Evolutionary conservation across 2,113 vertebrate genomes (phyloP).

Genomic region (Eleginops maclovinus): DNA sequence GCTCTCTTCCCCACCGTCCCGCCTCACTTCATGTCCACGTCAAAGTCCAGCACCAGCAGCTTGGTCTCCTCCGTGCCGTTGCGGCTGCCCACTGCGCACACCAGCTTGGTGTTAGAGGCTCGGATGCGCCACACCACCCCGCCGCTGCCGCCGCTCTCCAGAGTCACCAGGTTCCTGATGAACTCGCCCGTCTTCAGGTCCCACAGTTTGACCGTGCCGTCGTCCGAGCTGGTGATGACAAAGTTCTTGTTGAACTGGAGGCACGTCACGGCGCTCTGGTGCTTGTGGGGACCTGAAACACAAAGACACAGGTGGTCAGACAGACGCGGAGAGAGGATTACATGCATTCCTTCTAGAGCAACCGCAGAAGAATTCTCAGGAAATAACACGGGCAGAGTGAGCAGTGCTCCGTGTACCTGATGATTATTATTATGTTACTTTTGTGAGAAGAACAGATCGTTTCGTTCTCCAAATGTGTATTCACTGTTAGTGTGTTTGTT

Average conservation of each 20-base stretch:
- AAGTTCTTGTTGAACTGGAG: constrained; percentile 99
- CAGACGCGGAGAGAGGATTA: not conserved
- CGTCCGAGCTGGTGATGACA: constrained; percentile 99
- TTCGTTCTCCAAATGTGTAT: not conserved
- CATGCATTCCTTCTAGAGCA: not conserved
- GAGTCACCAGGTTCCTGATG: constrained; percentile 99
- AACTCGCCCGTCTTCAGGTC: constrained; percentile 99
- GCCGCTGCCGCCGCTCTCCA: constrained; percentile 98
- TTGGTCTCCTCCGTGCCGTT: constrained; percentile 99
- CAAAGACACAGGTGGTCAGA: constrained; percentile 10
- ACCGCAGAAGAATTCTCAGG: not conserved
- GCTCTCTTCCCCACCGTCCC: constrained; percentile 67
- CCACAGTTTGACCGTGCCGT: constrained; percentile 99
- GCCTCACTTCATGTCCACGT: constrained; percentile 98
- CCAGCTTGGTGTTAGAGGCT: constrained; percentile 98
- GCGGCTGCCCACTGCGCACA: constrained; percentile 98
- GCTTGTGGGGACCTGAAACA: constrained; percentile 95
- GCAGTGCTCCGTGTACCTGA: not conserved
- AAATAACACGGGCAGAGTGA: not conserved
- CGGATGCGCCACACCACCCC: constrained; percentile 99
- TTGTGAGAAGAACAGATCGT: not conserved
- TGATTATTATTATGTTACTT: not conserved
- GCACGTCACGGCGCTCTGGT: constrained; percentile 99
- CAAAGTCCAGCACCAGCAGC: constrained; percentile 99
- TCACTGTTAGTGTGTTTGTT: not conserved